phyloP scores from a whole-genome alignment of 1,140 invertebrate species.

The Eumaeus atala region DNA sequence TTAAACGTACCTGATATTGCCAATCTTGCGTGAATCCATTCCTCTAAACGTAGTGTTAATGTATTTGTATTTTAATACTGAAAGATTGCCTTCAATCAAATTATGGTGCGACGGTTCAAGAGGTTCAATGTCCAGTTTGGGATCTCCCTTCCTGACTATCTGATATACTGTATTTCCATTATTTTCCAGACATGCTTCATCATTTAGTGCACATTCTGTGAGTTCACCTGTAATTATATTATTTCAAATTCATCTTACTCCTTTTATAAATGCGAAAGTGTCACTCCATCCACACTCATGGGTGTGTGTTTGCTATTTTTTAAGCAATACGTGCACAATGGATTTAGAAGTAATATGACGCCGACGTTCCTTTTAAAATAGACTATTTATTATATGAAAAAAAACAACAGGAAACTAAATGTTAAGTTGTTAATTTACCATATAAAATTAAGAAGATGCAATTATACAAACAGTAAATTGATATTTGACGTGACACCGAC shows the following conservation, averaged over 20 bases:
- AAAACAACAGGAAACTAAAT: too few species aligned
- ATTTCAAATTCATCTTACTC: neutral
- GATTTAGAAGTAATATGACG: too few species aligned
- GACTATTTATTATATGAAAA: too few species aligned
- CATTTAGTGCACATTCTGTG: neutral
- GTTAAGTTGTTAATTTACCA: too few species aligned
- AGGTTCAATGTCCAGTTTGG: neutral
- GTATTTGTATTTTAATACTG: neutral
- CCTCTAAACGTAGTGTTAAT: constrained; percentile 1
- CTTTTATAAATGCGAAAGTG: too few species aligned
- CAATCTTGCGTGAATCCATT: neutral
- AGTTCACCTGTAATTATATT: neutral
- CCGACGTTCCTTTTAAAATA: too few species aligned
- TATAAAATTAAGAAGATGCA: too few species aligned
- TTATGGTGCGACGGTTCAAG: neutral
- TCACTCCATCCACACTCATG: too few species aligned
- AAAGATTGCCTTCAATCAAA: neutral
- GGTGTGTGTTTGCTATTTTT: too few species aligned
- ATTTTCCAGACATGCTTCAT: neutral
- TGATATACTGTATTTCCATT: neutral
- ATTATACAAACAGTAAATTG: too few species aligned
- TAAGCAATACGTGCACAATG: too few species aligned
- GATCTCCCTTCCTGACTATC: neutral
- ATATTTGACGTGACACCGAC: too few species aligned
- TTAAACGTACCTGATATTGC: constrained; percentile 4